phyloP scores from a whole-genome alignment of 1,140 invertebrate species.

The Macrobrachium nipponense region DNA sequence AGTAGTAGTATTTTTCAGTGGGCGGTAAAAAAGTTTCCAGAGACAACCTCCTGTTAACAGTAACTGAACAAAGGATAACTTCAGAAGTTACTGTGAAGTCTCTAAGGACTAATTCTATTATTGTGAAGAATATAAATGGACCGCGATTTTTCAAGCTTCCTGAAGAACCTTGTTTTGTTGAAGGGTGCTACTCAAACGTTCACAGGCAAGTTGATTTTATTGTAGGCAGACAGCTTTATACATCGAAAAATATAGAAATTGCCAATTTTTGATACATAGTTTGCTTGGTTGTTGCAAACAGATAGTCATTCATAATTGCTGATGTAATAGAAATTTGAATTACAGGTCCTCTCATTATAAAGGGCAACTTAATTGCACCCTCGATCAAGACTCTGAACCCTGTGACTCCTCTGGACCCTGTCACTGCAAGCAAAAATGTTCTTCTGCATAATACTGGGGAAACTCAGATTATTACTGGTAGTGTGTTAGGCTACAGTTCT shows the following conservation, averaged over 20 bases:
- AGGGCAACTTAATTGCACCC: not conserved
- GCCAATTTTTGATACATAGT: not conserved
- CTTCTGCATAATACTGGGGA: slow-evolving; percentile 7
- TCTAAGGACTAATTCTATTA: not conserved
- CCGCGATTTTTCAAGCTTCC: not conserved
- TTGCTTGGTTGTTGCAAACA: not conserved
- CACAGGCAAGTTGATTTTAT: not conserved
- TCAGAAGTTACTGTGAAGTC: not conserved
- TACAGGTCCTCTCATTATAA: slow-evolving; percentile 6
- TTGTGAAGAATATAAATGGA: slow-evolving; percentile 1
- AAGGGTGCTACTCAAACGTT: slow-evolving; percentile 1
- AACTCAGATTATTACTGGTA: slow-evolving; percentile 33
- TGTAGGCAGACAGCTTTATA: not conserved
- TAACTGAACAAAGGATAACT: slow-evolving; percentile 14
- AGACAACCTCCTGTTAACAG: not conserved
- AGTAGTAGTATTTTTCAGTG: slow-evolving; percentile 10
- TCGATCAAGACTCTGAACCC: not conserved
- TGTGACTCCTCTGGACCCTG: not conserved
- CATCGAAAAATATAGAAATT: not conserved
- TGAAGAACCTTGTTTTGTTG: slow-evolving; percentile 1
- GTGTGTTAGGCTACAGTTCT: not conserved
- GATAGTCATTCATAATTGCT: no score
- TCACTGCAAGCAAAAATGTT: not conserved
- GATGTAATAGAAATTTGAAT: not conserved
- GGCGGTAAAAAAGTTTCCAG: not conserved